A percentile compares a stretch with the other conserved stretches of the same genome.
These are phyloP conservation scores for Drosophila multiciliata DNA, from an alignment of 2,888 invertebrate species.

Conservation along the genomic window DNA sequence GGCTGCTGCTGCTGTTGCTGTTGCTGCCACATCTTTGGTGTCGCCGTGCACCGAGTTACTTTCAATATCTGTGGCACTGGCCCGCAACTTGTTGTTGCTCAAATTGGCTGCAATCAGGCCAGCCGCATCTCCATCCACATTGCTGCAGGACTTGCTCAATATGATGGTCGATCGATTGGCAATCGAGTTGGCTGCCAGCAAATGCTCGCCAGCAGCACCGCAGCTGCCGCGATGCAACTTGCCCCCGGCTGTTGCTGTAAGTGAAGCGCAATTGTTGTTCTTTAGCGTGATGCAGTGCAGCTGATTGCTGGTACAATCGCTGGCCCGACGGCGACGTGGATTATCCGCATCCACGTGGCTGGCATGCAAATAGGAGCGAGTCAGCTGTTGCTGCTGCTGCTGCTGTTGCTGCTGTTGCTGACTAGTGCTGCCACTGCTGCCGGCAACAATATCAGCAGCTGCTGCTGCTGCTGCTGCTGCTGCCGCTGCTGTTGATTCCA, in stretches of 20 bases:
- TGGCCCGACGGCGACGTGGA: conserved; percentile 79
- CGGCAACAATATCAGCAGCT: conserved; percentile 16
- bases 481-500: conserved; percentile 39
- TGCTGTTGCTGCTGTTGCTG: conserved; percentile 37
- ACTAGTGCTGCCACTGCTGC: conserved; percentile 8
- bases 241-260: conserved; percentile 40
- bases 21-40: conserved; percentile 18
- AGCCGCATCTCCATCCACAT: conserved; percentile 77
- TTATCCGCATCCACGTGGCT: conserved; percentile 54
- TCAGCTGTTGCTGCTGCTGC: conserved; percentile 50
- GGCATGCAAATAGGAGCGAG: conserved; percentile 52
- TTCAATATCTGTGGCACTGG: conserved; percentile 75
- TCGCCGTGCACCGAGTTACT: conserved; percentile 60
- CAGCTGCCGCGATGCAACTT: conserved; percentile 83
- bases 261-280: conserved; percentile 82
- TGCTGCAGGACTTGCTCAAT: conserved; percentile 84
- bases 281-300: conserved; percentile 82
- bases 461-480: conserved; percentile 23
- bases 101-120: conserved; percentile 9
- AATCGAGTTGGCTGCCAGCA: conserved; percentile 83
- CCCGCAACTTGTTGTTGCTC: conserved; percentile 64
- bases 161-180: conserved; percentile 84
- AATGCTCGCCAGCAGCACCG: conserved; percentile 83
- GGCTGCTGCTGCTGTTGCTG: background rate
- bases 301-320: conserved; percentile 79